Evolutionary conservation across 1,140 invertebrate species (phyloP).

Genomic region (Drosophila tani): DNA sequence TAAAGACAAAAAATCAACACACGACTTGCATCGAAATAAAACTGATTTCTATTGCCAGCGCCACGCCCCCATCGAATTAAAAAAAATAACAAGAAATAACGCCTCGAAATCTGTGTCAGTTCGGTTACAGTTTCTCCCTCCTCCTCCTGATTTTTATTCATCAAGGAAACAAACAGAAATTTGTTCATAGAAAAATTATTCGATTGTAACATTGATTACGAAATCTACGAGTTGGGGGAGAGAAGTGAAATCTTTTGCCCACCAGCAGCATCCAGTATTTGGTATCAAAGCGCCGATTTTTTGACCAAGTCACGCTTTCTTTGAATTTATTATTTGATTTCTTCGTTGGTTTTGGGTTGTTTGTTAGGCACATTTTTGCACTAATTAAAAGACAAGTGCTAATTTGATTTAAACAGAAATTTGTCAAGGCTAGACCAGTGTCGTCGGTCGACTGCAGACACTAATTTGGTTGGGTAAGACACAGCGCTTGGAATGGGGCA

Average conservation of each 20-base stretch:
- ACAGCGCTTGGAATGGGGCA: neutral
- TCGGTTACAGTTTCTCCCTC: neutral
- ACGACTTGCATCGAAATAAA: constrained; percentile 31
- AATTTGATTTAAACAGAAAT: constrained; percentile 56
- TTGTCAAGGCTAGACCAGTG: constrained; percentile 56
- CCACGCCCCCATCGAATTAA: constrained; percentile 44
- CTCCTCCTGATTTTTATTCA: constrained; percentile 27
- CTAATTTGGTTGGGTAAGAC: constrained; percentile 33
- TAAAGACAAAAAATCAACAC: constrained; percentile 43
- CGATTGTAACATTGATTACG: constrained; percentile 77
- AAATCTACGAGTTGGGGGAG: constrained; percentile 51
- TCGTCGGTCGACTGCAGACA: neutral
- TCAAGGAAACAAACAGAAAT: constrained; percentile 48
- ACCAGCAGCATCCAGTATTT: constrained; percentile 9
- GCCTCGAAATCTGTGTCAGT: constrained; percentile 43
- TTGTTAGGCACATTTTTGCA: constrained; percentile 47
- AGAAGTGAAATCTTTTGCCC: constrained; percentile 46
- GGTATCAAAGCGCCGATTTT: constrained; percentile 12
- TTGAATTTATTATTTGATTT: constrained; percentile 20
- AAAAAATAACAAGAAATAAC: constrained; percentile 16
- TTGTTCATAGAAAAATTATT: constrained; percentile 52
- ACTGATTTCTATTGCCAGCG: constrained; percentile 48
- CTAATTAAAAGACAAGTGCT: constrained; percentile 74
- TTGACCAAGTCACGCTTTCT: constrained; percentile 73
- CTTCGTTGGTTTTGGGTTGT: neutral